These are phyloP conservation scores for Polymixis flavicincta DNA, from an alignment of 2,888 invertebrate genomes.

Conservation along the genomic window DNA sequence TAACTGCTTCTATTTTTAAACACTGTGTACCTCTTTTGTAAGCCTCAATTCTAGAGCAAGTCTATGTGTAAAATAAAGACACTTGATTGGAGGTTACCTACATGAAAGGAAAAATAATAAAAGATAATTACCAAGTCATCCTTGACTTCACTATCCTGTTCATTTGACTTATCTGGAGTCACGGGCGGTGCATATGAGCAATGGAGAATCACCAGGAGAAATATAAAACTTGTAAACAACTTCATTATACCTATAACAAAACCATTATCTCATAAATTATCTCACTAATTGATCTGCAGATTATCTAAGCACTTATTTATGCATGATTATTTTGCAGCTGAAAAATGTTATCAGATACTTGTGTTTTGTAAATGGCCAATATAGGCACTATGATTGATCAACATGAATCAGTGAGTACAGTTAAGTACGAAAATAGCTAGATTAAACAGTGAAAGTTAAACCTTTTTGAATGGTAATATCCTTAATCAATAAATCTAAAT, in stretches of 20 bases:
- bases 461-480: neutral
- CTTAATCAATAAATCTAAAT: conserved; percentile 38
- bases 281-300: conserved; percentile 4
- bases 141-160: conserved; percentile 85
- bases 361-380: neutral
- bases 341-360: conserved; percentile 5
- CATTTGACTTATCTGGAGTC: conserved; percentile 86
- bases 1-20: conserved; percentile 36
- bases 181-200: conserved; percentile 90
- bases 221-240: conserved; percentile 70
- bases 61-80: neutral
- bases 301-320: conserved; percentile 4
- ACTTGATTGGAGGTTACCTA: neutral
- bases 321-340: neutral
- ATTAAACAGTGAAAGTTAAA: conserved; percentile 11
- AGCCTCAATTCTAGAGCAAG: neutral
- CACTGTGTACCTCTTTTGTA: neutral
- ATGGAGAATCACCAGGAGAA: conserved; percentile 78
- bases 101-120: conserved; percentile 4
- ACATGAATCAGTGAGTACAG: neutral
- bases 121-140: conserved; percentile 84
- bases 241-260: conserved; percentile 75
- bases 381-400: neutral
- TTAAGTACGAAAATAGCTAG: neutral
- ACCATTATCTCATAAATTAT: conserved; percentile 21